Conservation (phyloP, 2,113 vertebrate species). For the Kryptolebias marmoratus region DNA sequence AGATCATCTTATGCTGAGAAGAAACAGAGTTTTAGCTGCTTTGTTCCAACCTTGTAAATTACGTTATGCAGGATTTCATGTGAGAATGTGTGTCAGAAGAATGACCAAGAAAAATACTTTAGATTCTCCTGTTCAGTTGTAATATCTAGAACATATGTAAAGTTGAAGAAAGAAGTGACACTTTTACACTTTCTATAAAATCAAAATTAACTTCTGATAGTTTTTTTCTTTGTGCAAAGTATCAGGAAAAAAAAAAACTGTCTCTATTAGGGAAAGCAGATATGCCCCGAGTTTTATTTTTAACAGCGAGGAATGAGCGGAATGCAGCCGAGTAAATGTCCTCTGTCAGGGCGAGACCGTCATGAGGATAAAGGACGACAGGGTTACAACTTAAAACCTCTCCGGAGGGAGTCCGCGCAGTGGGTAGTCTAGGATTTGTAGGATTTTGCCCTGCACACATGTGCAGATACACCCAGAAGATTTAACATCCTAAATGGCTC, state of each 20-base stretch:
- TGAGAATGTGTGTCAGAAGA: no score
- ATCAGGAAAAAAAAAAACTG: neutral
- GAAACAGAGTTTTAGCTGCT: no score
- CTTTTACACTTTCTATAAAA: no score
- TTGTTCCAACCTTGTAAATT: no score
- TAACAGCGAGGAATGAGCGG: conserved; percentile 65
- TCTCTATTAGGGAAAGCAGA: conserved; percentile 21
- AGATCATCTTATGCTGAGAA: no score
- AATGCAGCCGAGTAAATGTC: conserved; percentile 53
- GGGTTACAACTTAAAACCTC: conserved; percentile 62
- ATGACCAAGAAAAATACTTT: no score
- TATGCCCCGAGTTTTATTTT: conserved; percentile 49
- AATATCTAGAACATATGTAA: no score
- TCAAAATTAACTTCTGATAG: no score
- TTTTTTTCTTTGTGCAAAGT: no score
- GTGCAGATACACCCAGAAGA: neutral
- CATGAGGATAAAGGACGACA: conserved; percentile 52
- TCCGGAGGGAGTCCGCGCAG: conserved; percentile 37
- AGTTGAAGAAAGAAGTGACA: no score
- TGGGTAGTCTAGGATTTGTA: conserved; percentile 46
- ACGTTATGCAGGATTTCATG: no score
- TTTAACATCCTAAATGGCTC: conserved; percentile 2
- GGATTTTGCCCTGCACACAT: conserved; percentile 26
- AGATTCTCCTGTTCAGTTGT: no score
- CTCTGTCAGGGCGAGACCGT: conserved; percentile 51